Percentiles rank a stretch among this genome's conserved stretches.
Evolutionary conservation across 2,888 invertebrate species (phyloP).

Genomic region (Drosophila aldrichi): DNA sequence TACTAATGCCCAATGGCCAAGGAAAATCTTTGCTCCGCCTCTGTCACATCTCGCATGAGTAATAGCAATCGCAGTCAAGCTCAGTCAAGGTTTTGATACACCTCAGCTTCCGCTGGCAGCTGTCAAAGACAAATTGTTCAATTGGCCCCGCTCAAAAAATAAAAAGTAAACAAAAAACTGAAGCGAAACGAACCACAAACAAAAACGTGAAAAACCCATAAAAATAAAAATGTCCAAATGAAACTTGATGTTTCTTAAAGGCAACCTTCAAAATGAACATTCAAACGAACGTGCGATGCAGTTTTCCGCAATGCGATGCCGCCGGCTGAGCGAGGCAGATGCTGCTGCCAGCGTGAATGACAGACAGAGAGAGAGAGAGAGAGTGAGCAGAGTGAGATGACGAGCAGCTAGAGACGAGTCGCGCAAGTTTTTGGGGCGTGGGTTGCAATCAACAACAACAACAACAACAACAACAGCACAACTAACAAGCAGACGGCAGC

Average conservation of each 20-base stretch:
- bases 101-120: slow-evolving; percentile 50
- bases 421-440: slow-evolving; percentile 64
- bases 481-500: slow-evolving; percentile 42
- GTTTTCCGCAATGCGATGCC: slow-evolving; percentile 73
- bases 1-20: neutral
- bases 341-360: slow-evolving; percentile 9
- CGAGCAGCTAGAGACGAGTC: slow-evolving; percentile 32
- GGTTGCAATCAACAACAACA: slow-evolving; percentile 55
- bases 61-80: neutral
- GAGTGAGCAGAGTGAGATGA: neutral
- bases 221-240: slow-evolving; percentile 39
- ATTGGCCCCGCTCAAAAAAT: slow-evolving; percentile 46
- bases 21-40: neutral
- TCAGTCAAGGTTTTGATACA: slow-evolving; percentile 22
- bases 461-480: slow-evolving; percentile 26
- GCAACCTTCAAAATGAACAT: slow-evolving; percentile 70
- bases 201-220: slow-evolving; percentile 15
- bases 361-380: slow-evolving; percentile 5
- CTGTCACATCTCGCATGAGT: neutral
- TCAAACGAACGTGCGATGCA: slow-evolving; percentile 72
- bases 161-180: slow-evolving; percentile 38
- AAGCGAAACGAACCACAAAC: slow-evolving; percentile 8
- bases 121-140: slow-evolving; percentile 58
- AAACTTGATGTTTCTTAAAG: slow-evolving; percentile 54
- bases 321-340: slow-evolving; percentile 25